These are phyloP conservation scores for Perccottus glenii DNA, from an alignment of 2,113 vertebrate species.

Conservation along the genomic window DNA sequence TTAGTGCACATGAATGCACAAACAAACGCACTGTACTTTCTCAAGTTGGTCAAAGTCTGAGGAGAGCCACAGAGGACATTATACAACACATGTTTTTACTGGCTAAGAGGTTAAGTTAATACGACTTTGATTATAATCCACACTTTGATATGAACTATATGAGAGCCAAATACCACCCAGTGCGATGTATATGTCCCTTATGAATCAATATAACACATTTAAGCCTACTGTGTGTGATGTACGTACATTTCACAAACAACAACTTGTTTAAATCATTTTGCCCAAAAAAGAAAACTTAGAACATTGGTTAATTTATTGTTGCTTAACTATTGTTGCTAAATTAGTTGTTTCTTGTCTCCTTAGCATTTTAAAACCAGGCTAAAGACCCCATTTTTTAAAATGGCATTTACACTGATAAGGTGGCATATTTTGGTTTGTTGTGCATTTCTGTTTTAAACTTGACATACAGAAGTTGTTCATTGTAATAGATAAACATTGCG, in stretches of 20 bases:
- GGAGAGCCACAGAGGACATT: neutral
- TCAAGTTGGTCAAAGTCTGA: neutral
- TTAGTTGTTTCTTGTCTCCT: too few relatives aligned
- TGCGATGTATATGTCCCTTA: neutral
- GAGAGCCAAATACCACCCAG: neutral
- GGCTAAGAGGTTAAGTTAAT: too few relatives aligned
- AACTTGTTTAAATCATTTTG: neutral
- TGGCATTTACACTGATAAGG: neutral
- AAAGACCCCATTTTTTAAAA: neutral
- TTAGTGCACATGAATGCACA: too few relatives aligned
- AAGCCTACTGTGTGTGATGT: too few relatives aligned
- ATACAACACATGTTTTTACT: neutral
- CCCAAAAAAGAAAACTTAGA: too few relatives aligned
- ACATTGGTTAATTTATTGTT: too few relatives aligned
- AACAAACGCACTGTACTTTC: too few relatives aligned
- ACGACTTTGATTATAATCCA: neutral
- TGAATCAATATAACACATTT: neutral
- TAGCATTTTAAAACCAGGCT: neutral
- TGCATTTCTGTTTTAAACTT: too few relatives aligned
- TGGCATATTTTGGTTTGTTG: too few relatives aligned
- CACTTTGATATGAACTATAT: conserved; percentile 25
- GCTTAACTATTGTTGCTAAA: too few relatives aligned
- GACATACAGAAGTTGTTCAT: too few relatives aligned
- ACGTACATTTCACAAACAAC: neutral
- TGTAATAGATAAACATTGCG: too few relatives aligned